A percentile compares a stretch with the other conserved stretches of the same genome.
These are phyloP conservation scores for Drosophila quinaria DNA, from an alignment of 2,888 invertebrate genomes.

Conservation along the genomic window DNA sequence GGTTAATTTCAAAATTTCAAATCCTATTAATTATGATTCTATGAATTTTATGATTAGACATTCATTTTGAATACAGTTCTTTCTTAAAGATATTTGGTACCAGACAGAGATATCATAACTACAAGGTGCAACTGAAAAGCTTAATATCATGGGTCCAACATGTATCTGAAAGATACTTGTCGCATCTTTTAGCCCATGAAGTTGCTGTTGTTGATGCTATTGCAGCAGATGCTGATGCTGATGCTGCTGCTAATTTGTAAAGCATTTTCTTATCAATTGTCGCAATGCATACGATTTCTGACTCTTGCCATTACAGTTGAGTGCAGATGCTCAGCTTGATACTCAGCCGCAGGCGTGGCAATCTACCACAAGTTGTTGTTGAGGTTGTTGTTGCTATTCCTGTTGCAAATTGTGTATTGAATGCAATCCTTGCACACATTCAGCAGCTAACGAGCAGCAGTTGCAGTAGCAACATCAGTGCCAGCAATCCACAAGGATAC, in stretches of 20 bases:
- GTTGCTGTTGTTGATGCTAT: conserved; percentile 14
- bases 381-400: conserved; percentile 18
- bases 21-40: too few species aligned
- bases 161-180: conserved; percentile 1
- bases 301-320: conserved; percentile 40
- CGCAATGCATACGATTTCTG: conserved; percentile 70
- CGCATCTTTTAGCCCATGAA: conserved; percentile 16
- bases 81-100: neutral
- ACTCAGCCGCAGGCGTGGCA: conserved; percentile 65
- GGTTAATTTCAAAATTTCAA: too few species aligned
- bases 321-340: conserved; percentile 48
- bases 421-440: conserved; percentile 29
- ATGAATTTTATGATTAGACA: too few species aligned
- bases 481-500: conserved; percentile 37
- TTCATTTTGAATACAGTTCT: neutral
- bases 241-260: conserved; percentile 68
- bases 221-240: conserved; percentile 7
- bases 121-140: too few species aligned
- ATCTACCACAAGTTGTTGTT: conserved; percentile 54
- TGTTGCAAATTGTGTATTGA: conserved; percentile 29
- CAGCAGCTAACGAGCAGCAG: conserved; percentile 51
- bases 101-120: too few species aligned
- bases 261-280: conserved; percentile 78
- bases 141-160: neutral
- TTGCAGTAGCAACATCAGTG: conserved; percentile 31